Base-by-base conservation (phyloP, 2,888 invertebrate genomes). In the Mystacides longicornis region DNA sequence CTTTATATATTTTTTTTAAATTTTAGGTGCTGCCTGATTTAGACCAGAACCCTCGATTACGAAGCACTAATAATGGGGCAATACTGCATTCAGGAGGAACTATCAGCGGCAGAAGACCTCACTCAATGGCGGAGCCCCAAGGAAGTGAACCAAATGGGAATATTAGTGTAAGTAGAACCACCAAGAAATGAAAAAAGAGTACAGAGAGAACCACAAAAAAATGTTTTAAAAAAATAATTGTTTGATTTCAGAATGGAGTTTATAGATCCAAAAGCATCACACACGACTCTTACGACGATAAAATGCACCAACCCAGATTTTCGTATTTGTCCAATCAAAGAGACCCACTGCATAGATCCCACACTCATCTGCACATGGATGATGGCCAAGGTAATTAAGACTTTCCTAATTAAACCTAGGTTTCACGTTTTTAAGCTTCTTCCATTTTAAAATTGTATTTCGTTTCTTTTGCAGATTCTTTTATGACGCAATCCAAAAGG, bases 61-160 rank as follows among this genome's bases (percentile, higher is more conserved):
- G 89, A 59, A 81, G 84, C 55, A 91, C 91, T 2, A 85, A 89
- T 70, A 91, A 92, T 71, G 91, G 91, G 51, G 85, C 83, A 65
- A 89, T 90, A 66, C 73, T 92, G 54, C 88, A 87, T 64, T 85
- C 86, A 3, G 90, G 89, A 1, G 91, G 91, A 51, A 91, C 91
- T 60, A 85, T 92, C 67, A 87, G 86, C 64, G 87, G 88, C 3
- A 76, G 87, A 54, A 77, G 79, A 54, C 79, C 80, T 18, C 58
- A 56, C 27, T 64, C 68, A 49, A 62, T 67, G 54, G 67, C 69
- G 49, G 63, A 67, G 54, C 68, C 68, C 47, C 68, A 69, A 57
- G 69, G 69, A 59, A 64, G 66, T 55, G 65, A 67, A 42, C 52
- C 56, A 5, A 9, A 37, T 48, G 52, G 50, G 23, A 20, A 37